Evolutionary conservation across 2,888 invertebrate genomes (phyloP).

Genomic region (Unio pictorum): DNA sequence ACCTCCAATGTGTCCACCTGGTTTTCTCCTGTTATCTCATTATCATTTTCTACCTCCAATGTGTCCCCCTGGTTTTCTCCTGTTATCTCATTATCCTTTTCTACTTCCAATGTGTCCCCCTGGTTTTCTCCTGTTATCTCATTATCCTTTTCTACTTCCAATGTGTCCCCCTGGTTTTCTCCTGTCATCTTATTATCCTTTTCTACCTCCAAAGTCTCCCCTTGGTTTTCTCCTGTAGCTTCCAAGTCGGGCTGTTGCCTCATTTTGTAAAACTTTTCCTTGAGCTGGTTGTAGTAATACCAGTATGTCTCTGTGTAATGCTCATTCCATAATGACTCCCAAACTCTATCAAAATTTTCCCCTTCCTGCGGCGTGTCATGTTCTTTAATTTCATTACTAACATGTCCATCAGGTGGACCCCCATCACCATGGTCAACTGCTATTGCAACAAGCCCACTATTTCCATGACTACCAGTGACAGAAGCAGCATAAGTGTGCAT

Average conservation of each 20-base stretch:
- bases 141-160: slow-evolving; percentile 6
- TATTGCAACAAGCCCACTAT: background rate
- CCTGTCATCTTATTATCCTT: slow-evolving; percentile 2
- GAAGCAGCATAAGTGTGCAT: slow-evolving; percentile 15
- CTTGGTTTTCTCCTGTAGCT: background rate
- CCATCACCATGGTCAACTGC: background rate
- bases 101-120: slow-evolving; percentile 5
- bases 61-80: background rate
- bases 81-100: too few species aligned
- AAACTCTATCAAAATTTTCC: slow-evolving; percentile 39
- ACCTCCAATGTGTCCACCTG: too few species aligned
- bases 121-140: background rate
- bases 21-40: too few species aligned
- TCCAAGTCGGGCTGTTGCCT: slow-evolving; percentile 8
- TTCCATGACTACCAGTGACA: slow-evolving; percentile 27
- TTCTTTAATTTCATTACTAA: slow-evolving; percentile 9
- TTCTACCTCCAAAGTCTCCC: background rate
- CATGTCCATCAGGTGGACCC: slow-evolving; percentile 4
- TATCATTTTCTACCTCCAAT: too few species aligned
- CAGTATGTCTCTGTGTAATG: slow-evolving; percentile 62
- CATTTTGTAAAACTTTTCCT: slow-evolving; percentile 27
- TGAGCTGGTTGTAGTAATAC: slow-evolving; percentile 58
- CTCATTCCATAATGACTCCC: slow-evolving; percentile 64
- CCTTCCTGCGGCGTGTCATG: slow-evolving; percentile 8
- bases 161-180: slow-evolving; percentile 8